Percentiles rank a stretch among this genome's conserved stretches.
phyloP scores from a whole-genome alignment of 2,113 vertebrate species.

The Mesoclemmys tuberculata region DNA sequence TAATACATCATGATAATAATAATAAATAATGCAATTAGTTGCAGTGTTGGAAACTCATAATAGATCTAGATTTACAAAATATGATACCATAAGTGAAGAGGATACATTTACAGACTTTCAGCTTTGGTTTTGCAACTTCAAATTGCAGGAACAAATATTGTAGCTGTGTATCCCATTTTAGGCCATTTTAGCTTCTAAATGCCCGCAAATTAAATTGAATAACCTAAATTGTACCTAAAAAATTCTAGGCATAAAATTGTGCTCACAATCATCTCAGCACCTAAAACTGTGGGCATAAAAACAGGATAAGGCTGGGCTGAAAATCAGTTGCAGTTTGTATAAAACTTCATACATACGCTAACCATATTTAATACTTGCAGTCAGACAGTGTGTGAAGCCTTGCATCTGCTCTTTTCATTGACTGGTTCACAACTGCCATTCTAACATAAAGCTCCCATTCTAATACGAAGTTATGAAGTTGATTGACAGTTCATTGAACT shows the following conservation, averaged over 20 bases:
- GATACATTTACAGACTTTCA: background rate
- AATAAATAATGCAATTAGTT: constrained; percentile 72
- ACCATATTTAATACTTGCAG: background rate
- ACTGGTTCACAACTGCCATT: background rate
- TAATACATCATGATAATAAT: constrained; percentile 72
- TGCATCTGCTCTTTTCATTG: background rate
- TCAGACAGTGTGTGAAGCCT: background rate
- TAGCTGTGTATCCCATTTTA: background rate
- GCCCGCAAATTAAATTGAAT: background rate
- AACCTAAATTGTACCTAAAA: background rate
- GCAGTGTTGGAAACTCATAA: constrained; percentile 24
- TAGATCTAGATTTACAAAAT: constrained; percentile 55
- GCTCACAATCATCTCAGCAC: background rate
- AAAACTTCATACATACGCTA: background rate
- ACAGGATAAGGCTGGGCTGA: background rate
- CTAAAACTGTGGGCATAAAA: background rate
- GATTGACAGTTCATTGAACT: constrained; percentile 58
- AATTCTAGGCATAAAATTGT: background rate
- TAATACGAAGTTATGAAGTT: constrained; percentile 31
- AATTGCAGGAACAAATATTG: background rate
- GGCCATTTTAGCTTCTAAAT: background rate
- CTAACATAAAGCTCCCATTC: background rate
- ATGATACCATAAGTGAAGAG: constrained; percentile 29
- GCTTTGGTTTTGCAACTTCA: background rate
- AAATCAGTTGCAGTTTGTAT: background rate